phyloP scores from a whole-genome alignment of 1,140 invertebrate species.

The Drosophila triauraria region DNA sequence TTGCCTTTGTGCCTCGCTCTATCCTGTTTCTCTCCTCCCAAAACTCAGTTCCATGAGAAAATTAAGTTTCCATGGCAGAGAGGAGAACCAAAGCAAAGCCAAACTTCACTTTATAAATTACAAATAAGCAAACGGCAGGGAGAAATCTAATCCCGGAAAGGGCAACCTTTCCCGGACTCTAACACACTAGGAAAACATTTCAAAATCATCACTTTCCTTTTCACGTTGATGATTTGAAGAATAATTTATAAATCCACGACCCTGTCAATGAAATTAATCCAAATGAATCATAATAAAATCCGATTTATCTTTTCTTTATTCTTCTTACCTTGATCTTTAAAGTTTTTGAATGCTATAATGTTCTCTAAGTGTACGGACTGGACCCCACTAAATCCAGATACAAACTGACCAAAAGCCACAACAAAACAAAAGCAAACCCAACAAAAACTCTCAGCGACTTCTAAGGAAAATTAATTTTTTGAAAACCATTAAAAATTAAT shows the following conservation, averaged over 20 bases:
- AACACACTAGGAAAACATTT: not conserved
- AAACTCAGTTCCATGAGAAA: conserved; percentile 23
- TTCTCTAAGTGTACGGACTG: conserved; percentile 10
- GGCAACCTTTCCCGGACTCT: conserved; percentile 4
- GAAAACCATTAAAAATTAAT: conserved; percentile 82
- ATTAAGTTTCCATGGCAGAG: conserved; percentile 25
- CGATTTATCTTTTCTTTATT: no score
- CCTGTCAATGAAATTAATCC: not conserved
- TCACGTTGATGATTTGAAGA: not conserved
- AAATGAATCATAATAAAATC: not conserved
- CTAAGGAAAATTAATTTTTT: conserved; percentile 81
- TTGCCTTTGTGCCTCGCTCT: conserved; percentile 6
- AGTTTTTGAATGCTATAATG: not conserved
- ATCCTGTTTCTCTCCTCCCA: not conserved
- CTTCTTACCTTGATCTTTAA: not conserved
- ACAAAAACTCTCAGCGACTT: conserved; percentile 56
- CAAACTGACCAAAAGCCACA: conserved; percentile 24
- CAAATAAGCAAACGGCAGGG: conserved; percentile 68
- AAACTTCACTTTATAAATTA: conserved; percentile 80
- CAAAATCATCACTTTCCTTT: not conserved
- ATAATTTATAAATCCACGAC: not conserved
- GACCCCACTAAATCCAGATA: not conserved
- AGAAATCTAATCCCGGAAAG: conserved; percentile 36
- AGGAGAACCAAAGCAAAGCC: conserved; percentile 46
- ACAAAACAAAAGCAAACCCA: conserved; percentile 35